A percentile compares a stretch with the other conserved stretches of the same genome.
Evolutionary conservation across 1,140 invertebrate genomes (phyloP).

Genomic region (Diachasmimorpha longicaudata): DNA sequence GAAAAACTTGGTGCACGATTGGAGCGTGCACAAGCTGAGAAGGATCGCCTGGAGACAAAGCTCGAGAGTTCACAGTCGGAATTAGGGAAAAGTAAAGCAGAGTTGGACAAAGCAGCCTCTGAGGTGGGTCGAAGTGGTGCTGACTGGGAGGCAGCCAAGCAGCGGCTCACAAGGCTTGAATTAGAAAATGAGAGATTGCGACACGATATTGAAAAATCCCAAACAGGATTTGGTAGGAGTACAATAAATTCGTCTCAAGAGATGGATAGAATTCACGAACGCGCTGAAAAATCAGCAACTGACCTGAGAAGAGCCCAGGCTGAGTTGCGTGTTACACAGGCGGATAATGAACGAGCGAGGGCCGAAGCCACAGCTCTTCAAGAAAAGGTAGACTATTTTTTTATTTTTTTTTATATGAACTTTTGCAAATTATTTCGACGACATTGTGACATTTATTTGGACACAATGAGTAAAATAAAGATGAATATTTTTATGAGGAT

Average conservation of each 20-base stretch:
- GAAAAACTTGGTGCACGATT: conserved; percentile 87
- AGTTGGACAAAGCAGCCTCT: conserved; percentile 87
- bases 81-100: conserved; percentile 91
- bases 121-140: conserved; percentile 86
- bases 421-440: not conserved
- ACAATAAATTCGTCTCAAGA: conserved; percentile 78
- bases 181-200: conserved; percentile 88
- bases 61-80: conserved; percentile 91
- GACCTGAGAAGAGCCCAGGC: conserved; percentile 86
- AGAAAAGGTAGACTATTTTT: conserved; percentile 70
- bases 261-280: conserved; percentile 83
- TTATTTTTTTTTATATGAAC: not conserved
- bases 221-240: conserved; percentile 79
- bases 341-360: conserved; percentile 85
- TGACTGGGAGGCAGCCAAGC: conserved; percentile 89
- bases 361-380: conserved; percentile 84
- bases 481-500: not conserved
- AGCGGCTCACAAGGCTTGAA: conserved; percentile 82
- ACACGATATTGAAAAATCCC: conserved; percentile 83
- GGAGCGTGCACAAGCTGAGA: conserved; percentile 86
- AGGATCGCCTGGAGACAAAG: conserved; percentile 88
- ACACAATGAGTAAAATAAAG: not conserved
- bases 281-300: conserved; percentile 81
- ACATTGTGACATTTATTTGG: not conserved
- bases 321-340: conserved; percentile 81